phyloP scores from a whole-genome alignment of 2,888 invertebrate genomes.

The Noctua janthina region DNA sequence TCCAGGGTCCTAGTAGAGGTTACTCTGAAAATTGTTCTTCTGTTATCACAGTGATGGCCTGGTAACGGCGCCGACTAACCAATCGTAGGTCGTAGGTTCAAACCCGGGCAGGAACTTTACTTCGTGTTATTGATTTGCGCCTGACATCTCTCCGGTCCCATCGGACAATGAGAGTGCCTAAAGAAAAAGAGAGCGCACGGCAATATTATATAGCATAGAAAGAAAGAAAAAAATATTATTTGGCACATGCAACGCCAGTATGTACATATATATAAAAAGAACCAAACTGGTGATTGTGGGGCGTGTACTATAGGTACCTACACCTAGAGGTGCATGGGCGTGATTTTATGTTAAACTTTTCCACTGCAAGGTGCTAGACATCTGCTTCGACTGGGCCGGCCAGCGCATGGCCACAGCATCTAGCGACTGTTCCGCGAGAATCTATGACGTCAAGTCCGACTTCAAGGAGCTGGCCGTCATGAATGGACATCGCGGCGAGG shows the following conservation, averaged over 20 bases:
- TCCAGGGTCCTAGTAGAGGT: neutral
- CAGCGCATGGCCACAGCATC: constrained; percentile 93
- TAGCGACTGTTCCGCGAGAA: constrained; percentile 93
- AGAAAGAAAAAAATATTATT: neutral
- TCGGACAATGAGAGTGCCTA: neutral
- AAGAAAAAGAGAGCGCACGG: neutral
- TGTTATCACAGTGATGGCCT: neutral
- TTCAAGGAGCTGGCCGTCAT: constrained; percentile 91
- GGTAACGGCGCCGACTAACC: neutral
- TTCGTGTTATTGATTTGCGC: neutral
- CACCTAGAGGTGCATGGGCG: neutral
- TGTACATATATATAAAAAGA: neutral
- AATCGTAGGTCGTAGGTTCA: neutral
- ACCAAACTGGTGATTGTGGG: neutral
- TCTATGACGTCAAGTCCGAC: constrained; percentile 91
- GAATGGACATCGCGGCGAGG: constrained; percentile 92
- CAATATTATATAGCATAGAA: neutral
- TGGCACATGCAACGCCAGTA: neutral
- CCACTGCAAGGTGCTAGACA: constrained; percentile 91
- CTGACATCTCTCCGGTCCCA: neutral
- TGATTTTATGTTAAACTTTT: neutral
- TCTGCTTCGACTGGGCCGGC: constrained; percentile 94
- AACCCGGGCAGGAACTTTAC: neutral
- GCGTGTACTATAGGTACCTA: neutral
- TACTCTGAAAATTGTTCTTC: neutral